Conservation (phyloP, 2,888 invertebrate species). For the Leucophenga montana region DNA sequence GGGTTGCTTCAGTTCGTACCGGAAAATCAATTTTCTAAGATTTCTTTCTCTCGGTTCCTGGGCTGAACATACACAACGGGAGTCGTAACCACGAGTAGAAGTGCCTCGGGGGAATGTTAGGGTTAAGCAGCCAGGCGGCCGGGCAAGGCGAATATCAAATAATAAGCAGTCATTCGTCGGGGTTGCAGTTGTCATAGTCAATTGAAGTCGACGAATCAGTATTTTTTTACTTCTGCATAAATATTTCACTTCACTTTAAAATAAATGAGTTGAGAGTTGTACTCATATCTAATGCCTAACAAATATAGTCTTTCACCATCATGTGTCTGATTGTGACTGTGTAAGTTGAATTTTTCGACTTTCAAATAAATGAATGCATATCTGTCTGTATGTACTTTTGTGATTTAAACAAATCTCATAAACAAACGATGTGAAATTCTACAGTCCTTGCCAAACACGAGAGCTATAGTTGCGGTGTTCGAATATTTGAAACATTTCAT, state of each 20-base stretch:
- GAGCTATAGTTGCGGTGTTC: no score
- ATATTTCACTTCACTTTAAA: constrained; percentile 16
- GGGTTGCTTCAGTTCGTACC: constrained; percentile 18
- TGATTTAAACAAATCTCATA: background rate
- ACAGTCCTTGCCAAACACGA: no score
- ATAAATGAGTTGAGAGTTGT: constrained; percentile 21
- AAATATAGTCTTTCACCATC: no score
- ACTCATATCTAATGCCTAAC: background rate
- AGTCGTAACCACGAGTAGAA: background rate
- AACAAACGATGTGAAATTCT: background rate
- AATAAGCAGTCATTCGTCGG: background rate
- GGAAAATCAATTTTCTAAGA: constrained; percentile 33
- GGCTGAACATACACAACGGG: background rate
- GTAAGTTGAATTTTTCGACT: background rate
- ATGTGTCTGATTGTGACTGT: background rate
- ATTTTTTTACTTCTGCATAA: constrained; percentile 12
- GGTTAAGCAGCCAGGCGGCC: constrained; percentile 13
- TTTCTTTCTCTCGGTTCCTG: constrained; percentile 11
- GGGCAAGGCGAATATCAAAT: background rate
- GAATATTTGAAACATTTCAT: no score
- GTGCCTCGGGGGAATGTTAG: background rate
- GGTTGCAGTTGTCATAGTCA: constrained; percentile 8
- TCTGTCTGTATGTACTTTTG: no score
- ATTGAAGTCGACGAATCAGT: constrained; percentile 13
- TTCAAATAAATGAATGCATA: no score